Base-by-base conservation (phyloP, 2,797 vertebrate genomes). In the Artibeus lituratus region DNA sequence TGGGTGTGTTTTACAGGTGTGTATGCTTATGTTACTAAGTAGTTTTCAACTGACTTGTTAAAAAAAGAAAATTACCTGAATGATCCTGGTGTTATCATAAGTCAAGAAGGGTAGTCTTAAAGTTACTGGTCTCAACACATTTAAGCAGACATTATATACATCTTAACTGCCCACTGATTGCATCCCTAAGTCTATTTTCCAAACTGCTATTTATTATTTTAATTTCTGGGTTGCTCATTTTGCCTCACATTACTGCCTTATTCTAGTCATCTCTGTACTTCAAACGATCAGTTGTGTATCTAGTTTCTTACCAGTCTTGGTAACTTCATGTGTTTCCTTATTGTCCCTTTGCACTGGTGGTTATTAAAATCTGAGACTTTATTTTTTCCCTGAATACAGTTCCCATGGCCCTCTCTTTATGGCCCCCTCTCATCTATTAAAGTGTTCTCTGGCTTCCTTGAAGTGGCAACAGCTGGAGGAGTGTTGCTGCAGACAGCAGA, bases 341-440 rank as follows among this genome's bases (percentile, higher is more conserved):
- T 16, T 57, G 39, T 51, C 10, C 53, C 10, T 96, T 97, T 78
- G 47, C 19, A 72, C 19, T 39, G 74, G 47, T 90, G 51, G 59
- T 57, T 92, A 57, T 93, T 93, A 94, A 51, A 96, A 65, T 94
- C 51, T 55, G 53, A 37, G 65, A 81, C 47, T 65, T 74, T 91
- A 87, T 92, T 96, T 39, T 69, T 95, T 85, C 87, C 53, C 92
- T 84, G 53, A 55, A 32, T 76, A 21, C 95, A 92, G 32, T 81
- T 96, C 73, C 86, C 84, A 22, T 9, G 81, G 84, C 72, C 51
- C 53, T 94, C 92, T 91, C 3, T 96, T 98, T 96, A 76, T 37
- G 35, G 37, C 26, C 77, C 32, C 49, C 51, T 93, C 91, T 90
- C 72, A 69, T 92, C 65, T 73, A 88, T 51, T 91, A 49, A 96